These are phyloP conservation scores for Brachionus sp. DNA, from an alignment of 1,140 invertebrate genomes.

Conservation along the genomic window DNA sequence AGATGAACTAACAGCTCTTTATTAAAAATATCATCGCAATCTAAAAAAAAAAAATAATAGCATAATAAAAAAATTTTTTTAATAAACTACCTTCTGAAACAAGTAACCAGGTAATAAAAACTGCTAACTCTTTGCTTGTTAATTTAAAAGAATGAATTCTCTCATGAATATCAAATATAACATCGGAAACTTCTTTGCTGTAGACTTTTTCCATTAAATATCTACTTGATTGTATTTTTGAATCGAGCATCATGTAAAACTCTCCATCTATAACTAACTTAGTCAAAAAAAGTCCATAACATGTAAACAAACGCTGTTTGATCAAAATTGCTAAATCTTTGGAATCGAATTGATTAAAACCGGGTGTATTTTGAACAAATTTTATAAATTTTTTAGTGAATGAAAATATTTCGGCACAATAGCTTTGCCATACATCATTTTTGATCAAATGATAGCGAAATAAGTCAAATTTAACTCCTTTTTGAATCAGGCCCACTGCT, in stretches of 20 bases:
- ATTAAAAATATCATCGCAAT: neutral
- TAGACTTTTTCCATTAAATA: constrained; percentile 29
- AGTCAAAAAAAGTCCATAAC: constrained; percentile 18
- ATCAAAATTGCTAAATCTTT: constrained; percentile 8
- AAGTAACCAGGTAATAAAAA: neutral
- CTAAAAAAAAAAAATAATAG: neutral
- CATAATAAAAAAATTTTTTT: neutral
- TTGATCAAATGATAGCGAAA: constrained; percentile 9
- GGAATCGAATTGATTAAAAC: constrained; percentile 23
- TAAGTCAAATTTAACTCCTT: constrained; percentile 6
- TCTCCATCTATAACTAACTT: constrained; percentile 35
- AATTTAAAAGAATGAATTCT: constrained; percentile 1
- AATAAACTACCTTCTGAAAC: neutral
- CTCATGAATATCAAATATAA: constrained; percentile 35
- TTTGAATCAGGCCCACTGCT: neutral
- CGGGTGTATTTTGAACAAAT: constrained; percentile 10
- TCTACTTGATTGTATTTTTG: constrained; percentile 20
- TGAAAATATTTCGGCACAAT: constrained; percentile 15
- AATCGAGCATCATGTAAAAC: constrained; percentile 23
- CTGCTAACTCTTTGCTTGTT: neutral
- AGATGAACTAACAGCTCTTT: constrained; percentile 29
- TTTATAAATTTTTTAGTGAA: constrained; percentile 16
- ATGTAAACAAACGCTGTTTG: neutral
- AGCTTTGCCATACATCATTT: constrained; percentile 31
- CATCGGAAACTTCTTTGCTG: neutral